These are phyloP conservation scores for Trichosurus vulpecula DNA, from an alignment of 2,797 vertebrate species.

Conservation along the genomic window DNA sequence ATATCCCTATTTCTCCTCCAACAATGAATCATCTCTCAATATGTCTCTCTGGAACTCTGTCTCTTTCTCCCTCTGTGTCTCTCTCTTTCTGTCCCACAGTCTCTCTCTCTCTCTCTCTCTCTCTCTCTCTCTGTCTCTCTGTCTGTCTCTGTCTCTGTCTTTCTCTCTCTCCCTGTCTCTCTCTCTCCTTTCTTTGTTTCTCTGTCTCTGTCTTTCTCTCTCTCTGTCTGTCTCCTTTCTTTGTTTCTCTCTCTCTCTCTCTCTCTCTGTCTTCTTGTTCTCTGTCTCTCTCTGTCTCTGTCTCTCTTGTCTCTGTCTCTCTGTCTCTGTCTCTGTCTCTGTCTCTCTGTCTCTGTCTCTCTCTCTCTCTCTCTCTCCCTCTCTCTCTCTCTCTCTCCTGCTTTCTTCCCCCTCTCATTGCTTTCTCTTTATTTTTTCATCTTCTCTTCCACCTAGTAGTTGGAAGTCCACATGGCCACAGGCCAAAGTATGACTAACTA, in stretches of 20 bases:
- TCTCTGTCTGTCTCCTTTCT: not conserved
- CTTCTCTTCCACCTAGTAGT: not conserved
- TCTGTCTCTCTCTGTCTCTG: not conserved
- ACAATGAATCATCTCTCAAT: not conserved
- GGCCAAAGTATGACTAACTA: not conserved
- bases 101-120: not conserved
- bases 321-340: too few relatives aligned
- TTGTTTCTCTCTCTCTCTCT: rapidly evolving
- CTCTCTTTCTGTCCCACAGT: too few relatives aligned
- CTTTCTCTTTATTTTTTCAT: not conserved
- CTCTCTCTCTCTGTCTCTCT: not conserved
- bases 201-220: not conserved
- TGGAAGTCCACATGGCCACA: not conserved
- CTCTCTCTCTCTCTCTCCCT: not conserved
- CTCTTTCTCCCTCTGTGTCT: not conserved
- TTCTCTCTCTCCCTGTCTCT: not conserved
- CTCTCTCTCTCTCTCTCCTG: too few relatives aligned
- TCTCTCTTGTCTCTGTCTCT: not conserved
- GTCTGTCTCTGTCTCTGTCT: not conserved
- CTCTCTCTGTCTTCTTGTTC: too few relatives aligned
- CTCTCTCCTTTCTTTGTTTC: too few relatives aligned
- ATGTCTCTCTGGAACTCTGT: not conserved
- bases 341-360: not conserved
- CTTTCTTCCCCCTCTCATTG: too few relatives aligned
- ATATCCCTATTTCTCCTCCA: not conserved